Percentiles rank a stretch among this genome's conserved stretches.
Conservation (phyloP, 2,113 vertebrate genomes). For the Otocyon megalotis region DNA sequence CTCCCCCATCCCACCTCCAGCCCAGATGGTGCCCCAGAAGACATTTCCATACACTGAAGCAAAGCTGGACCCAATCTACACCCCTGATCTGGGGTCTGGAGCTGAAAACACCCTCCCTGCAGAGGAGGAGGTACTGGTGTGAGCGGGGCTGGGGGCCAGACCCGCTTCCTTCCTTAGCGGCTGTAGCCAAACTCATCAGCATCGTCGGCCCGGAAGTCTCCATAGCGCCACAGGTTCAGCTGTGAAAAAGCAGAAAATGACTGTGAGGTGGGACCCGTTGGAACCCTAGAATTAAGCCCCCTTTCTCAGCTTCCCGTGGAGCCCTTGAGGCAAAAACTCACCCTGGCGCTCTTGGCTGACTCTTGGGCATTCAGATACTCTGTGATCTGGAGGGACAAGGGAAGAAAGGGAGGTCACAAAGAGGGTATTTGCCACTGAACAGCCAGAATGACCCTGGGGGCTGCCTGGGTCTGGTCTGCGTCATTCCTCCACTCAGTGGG, state of each 20-base stretch:
- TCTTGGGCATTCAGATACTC: slow-evolving; percentile 96
- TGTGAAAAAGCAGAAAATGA: slow-evolving; percentile 63
- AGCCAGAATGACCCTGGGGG: not conserved
- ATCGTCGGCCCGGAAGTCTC: slow-evolving; percentile 94
- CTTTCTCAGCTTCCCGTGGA: too few species aligned
- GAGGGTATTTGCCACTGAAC: not conserved
- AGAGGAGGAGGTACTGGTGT: slow-evolving; percentile 27
- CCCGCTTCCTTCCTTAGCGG: slow-evolving; percentile 80
- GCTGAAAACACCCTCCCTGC: not conserved
- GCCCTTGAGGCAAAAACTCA: slow-evolving; percentile 81
- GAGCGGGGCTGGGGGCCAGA: not conserved
- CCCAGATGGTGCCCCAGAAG: not conserved
- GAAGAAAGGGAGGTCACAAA: not conserved
- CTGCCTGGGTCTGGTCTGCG: rapidly evolving
- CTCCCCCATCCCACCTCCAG: not conserved
- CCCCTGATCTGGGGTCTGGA: slow-evolving; percentile 41
- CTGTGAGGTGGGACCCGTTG: not conserved
- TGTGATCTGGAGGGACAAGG: slow-evolving; percentile 88
- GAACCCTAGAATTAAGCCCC: not conserved
- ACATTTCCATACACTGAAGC: slow-evolving; percentile 71
- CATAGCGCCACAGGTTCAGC: slow-evolving; percentile 97
- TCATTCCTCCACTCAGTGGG: not conserved
- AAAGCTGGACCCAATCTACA: slow-evolving; percentile 75
- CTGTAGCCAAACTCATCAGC: slow-evolving; percentile 95
- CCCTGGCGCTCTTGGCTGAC: slow-evolving; percentile 94